Percentiles rank a stretch among this genome's conserved stretches.
Evolutionary conservation across 30 jellyfish, hydroid and myxozoan species (phyloP).

Genomic region (Aurelia coerulea): DNA sequence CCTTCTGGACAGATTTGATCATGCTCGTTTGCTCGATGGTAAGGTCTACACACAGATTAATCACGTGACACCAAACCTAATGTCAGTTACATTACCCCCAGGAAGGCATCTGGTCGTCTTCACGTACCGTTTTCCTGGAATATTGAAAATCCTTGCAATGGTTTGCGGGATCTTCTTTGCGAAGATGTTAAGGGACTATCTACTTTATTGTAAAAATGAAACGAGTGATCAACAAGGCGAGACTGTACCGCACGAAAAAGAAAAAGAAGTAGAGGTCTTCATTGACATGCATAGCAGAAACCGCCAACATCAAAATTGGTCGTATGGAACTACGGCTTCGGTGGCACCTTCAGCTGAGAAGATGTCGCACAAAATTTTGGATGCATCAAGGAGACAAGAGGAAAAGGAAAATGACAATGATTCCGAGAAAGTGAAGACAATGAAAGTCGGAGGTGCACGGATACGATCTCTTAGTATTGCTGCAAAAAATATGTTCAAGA

Average conservation of each 20-base stretch:
- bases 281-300: neutral
- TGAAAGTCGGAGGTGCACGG: conserved; percentile 37
- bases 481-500: neutral
- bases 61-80: conserved; percentile 92
- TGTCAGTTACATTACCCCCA: conserved; percentile 89
- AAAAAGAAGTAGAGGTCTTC: neutral
- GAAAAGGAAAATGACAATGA: conserved; percentile 3
- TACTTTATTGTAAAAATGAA: neutral
- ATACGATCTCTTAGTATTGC: conserved; percentile 40
- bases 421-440: neutral
- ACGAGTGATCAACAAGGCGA: neutral
- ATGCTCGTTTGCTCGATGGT: conserved; percentile 44
- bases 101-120: conserved; percentile 90
- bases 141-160: conserved; percentile 74
- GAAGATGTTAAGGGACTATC: neutral
- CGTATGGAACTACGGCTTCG: no score
- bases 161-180: conserved; percentile 23
- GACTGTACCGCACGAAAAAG: neutral
- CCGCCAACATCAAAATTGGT: neutral
- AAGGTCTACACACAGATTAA: conserved; percentile 45
- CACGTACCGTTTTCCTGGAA: conserved; percentile 83
- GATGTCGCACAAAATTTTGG: neutral
- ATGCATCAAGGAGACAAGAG: neutral
- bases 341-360: neutral
- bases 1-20: conserved; percentile 38